Percentiles rank a stretch among this genome's conserved stretches.
Conservation (phyloP, 2,797 vertebrate species). For the Mus minutoides region DNA sequence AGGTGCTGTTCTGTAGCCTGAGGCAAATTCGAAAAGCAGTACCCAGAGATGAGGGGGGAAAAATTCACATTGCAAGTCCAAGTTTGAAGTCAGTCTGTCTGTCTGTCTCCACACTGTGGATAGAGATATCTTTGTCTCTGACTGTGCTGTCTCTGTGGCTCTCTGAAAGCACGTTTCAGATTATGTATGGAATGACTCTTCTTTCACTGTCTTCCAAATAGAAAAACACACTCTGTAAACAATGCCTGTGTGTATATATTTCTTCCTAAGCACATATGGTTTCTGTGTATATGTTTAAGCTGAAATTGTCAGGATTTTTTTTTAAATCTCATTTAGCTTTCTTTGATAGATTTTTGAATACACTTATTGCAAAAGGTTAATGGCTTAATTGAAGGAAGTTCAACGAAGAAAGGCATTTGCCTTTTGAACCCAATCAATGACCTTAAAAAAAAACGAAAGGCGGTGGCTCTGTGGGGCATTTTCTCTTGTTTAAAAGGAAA, state of each 20-base stretch:
- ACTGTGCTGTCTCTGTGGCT: slow-evolving; percentile 79
- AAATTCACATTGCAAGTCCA: slow-evolving; percentile 87
- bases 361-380: slow-evolving; percentile 81
- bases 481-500: slow-evolving; percentile 75
- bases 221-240: slow-evolving; percentile 79
- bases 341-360: slow-evolving; percentile 78
- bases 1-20: slow-evolving; percentile 98
- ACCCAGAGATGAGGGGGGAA: slow-evolving; percentile 90
- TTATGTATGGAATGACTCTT: slow-evolving; percentile 76
- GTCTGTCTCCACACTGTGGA: slow-evolving; percentile 85
- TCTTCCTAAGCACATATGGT: slow-evolving; percentile 78
- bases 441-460: slow-evolving; percentile 68
- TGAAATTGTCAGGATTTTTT: slow-evolving; percentile 74
- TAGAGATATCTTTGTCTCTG: slow-evolving; percentile 88
- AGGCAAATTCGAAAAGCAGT: slow-evolving; percentile 98
- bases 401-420: slow-evolving; percentile 72
- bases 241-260: slow-evolving; percentile 81
- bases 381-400: slow-evolving; percentile 79
- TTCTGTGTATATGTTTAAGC: slow-evolving; percentile 82
- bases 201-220: slow-evolving; percentile 76
- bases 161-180: slow-evolving; percentile 78
- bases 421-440: slow-evolving; percentile 73
- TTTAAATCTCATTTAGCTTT: slow-evolving; percentile 79
- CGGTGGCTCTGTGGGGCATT: slow-evolving; percentile 50
- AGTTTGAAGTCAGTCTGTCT: slow-evolving; percentile 90